These are phyloP conservation scores for Trinorchestia longiramus DNA, from an alignment of 1,140 invertebrate species.

Conservation along the genomic window DNA sequence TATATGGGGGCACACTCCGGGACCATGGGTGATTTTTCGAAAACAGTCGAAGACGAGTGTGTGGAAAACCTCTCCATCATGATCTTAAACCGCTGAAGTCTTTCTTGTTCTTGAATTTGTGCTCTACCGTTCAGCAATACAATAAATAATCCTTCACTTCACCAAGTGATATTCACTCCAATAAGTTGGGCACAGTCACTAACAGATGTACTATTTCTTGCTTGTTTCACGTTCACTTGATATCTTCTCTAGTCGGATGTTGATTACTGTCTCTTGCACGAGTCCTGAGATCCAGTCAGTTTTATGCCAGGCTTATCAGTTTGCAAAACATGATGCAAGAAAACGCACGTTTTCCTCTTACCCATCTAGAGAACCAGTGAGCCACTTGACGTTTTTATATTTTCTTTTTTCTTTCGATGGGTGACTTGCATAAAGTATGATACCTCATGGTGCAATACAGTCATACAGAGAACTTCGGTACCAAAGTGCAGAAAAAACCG, in stretches of 20 bases:
- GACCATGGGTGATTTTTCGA: not conserved
- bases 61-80: not conserved
- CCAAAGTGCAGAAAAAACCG: not conserved
- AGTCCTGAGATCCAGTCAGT: not conserved
- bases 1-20: not conserved
- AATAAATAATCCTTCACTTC: not conserved
- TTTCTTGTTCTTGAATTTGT: not conserved
- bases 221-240: not conserved
- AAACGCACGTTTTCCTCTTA: not conserved
- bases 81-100: not conserved
- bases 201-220: not conserved
- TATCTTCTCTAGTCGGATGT: not conserved
- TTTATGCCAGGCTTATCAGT: not conserved
- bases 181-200: not conserved
- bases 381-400: not conserved
- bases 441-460: not conserved
- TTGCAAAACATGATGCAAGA: not conserved
- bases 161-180: not conserved
- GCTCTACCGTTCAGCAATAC: not conserved
- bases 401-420: not conserved
- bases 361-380: not conserved
- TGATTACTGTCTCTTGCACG: not conserved
- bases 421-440: not conserved
- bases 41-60: not conserved
- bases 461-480: not conserved